Evolutionary conservation across 2,797 vertebrate species (phyloP).

Genomic region (Schizopygopsis pylzovi): DNA sequence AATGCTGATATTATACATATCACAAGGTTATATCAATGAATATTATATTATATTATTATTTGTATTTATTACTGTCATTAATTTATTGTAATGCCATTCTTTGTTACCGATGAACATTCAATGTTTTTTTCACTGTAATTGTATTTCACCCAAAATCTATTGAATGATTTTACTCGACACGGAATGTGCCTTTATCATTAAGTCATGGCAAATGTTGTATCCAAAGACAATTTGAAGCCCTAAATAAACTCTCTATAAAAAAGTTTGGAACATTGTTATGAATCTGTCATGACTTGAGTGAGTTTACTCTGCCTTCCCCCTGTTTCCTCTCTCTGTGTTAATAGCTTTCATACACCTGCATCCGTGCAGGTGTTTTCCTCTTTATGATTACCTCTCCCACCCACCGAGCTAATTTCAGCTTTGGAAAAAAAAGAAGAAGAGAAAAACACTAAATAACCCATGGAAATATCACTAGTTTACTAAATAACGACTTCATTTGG

Average conservation of each 20-base stretch:
- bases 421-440: not conserved
- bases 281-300: constrained; percentile 35
- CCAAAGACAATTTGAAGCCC: constrained; percentile 26
- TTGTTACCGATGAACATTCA: constrained; percentile 16
- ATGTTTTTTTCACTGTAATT: constrained; percentile 5
- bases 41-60: not conserved
- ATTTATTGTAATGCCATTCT: constrained; percentile 24
- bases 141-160: constrained; percentile 16
- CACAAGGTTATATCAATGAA: not conserved
- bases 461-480: constrained; percentile 33
- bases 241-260: constrained; percentile 50
- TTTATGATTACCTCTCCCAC: constrained; percentile 43
- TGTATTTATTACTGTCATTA: constrained; percentile 4
- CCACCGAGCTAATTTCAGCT: constrained; percentile 40
- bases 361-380: constrained; percentile 49
- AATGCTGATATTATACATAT: not conserved
- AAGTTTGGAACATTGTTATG: constrained; percentile 29
- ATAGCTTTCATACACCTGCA: constrained; percentile 50
- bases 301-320: constrained; percentile 31
- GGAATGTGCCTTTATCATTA: constrained; percentile 27
- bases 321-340: constrained; percentile 45
- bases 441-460: constrained; percentile 17
- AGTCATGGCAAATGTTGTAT: constrained; percentile 36
- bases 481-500: constrained; percentile 19
- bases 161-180: not conserved